Percentiles rank a stretch among this genome's conserved stretches.
These are phyloP conservation scores for Mellilla xanthometata DNA, from an alignment of 2,888 invertebrate species.

Conservation along the genomic window DNA sequence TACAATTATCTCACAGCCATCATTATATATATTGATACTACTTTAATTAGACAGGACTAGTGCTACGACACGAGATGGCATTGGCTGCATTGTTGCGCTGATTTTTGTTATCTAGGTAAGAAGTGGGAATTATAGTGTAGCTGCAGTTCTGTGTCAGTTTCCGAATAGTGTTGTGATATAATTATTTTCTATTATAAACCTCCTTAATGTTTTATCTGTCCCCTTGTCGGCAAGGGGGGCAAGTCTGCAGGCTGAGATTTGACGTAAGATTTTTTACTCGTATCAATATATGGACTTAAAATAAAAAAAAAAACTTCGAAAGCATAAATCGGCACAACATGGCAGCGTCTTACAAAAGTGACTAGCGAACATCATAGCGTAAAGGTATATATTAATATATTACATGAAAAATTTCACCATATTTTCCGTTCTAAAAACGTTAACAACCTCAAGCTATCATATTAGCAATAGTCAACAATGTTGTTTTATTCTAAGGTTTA, in stretches of 20 bases:
- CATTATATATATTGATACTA: constrained; percentile 83
- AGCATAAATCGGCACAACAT: not conserved
- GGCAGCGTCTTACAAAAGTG: constrained; percentile 72
- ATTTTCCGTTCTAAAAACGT: constrained; percentile 78
- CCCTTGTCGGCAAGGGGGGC: too few relatives aligned
- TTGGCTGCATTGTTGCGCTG: constrained; percentile 2
- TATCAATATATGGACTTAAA: too few relatives aligned
- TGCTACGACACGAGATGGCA: constrained; percentile 76
- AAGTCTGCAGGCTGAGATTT: too few relatives aligned
- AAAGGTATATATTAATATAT: constrained; percentile 52
- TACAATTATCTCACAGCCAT: constrained; percentile 82
- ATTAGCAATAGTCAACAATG: constrained; percentile 82
- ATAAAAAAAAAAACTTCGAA: too few relatives aligned
- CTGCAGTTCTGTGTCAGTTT: too few relatives aligned
- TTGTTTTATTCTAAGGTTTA: constrained; percentile 75
- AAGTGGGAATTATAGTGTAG: too few relatives aligned
- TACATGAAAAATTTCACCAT: constrained; percentile 78
- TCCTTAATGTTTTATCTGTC: too few relatives aligned
- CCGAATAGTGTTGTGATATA: too few relatives aligned
- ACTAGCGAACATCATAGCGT: constrained; percentile 77
- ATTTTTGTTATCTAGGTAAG: too few relatives aligned
- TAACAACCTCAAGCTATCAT: constrained; percentile 80
- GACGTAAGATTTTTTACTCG: too few relatives aligned
- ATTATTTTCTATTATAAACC: too few relatives aligned
- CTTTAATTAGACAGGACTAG: constrained; percentile 80